These are phyloP conservation scores for Apogon hyalosoma DNA, from an alignment of 2,797 vertebrate species.

Conservation along the genomic window DNA sequence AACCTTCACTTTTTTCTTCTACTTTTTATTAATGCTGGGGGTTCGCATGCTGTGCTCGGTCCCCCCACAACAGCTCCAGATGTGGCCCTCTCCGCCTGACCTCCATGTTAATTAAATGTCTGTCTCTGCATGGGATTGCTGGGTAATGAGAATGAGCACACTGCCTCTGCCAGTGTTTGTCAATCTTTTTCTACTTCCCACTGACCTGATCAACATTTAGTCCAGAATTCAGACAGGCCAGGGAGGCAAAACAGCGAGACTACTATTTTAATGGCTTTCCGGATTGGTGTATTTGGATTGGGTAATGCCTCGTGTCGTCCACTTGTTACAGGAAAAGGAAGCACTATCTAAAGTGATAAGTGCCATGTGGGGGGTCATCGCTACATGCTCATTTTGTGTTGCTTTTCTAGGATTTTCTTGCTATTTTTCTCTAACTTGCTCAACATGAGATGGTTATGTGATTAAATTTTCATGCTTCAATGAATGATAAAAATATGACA, in stretches of 20 bases:
- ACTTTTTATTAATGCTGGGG: slow-evolving; percentile 11
- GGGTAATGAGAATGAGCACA: slow-evolving; percentile 18
- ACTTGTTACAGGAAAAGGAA: neutral
- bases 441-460: too few species aligned
- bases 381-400: too few species aligned
- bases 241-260: neutral
- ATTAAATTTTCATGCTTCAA: too few species aligned
- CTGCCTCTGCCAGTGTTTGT: slow-evolving; percentile 3
- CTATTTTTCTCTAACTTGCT: too few species aligned
- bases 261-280: neutral
- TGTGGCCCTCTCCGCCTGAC: slow-evolving; percentile 7
- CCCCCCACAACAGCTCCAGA: neutral
- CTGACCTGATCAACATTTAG: slow-evolving; percentile 7
- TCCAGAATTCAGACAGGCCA: neutral
- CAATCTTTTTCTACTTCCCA: slow-evolving; percentile 3
- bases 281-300: neutral
- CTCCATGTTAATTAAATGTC: slow-evolving; percentile 32
- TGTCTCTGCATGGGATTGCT: slow-evolving; percentile 3
- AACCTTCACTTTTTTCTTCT: neutral
- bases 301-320: neutral
- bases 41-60: slow-evolving; percentile 5
- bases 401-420: too few species aligned
- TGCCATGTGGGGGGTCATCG: neutral
- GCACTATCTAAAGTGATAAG: neutral
- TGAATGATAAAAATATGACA: too few species aligned